Conservation (phyloP, 1,140 invertebrate genomes). For the Papilio xuthus region DNA sequence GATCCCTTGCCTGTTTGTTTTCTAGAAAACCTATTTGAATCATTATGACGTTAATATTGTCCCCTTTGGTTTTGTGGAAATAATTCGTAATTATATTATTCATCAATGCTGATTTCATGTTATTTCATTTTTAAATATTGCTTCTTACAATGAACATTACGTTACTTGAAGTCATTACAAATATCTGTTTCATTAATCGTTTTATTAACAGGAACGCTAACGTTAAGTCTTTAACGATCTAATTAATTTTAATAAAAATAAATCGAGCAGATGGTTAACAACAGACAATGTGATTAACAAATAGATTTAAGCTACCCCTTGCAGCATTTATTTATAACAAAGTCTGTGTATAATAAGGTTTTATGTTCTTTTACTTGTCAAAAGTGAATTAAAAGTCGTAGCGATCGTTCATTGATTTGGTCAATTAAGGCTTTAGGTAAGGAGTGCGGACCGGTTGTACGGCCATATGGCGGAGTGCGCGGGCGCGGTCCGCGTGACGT, state of each 20-base stretch:
- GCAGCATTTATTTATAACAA: background rate
- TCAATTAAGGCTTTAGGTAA: conserved; percentile 40
- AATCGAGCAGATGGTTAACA: background rate
- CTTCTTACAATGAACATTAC: background rate
- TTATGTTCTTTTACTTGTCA: background rate
- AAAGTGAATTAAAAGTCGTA: conserved; percentile 20
- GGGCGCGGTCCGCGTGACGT: conserved; percentile 45
- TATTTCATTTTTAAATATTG: background rate
- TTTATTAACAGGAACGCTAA: background rate
- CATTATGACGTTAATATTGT: background rate
- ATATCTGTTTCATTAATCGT: background rate
- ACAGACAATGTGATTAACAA: background rate
- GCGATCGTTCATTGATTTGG: conserved; percentile 26
- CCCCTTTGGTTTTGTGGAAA: background rate
- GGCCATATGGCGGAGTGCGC: conserved; percentile 42
- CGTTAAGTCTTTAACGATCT: background rate
- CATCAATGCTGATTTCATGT: background rate
- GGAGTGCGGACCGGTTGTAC: conserved; percentile 26
- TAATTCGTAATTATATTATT: background rate
- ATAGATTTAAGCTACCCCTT: background rate
- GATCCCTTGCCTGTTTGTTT: background rate
- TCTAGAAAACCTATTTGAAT: background rate
- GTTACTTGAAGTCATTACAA: background rate
- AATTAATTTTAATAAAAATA: background rate
- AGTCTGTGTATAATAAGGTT: background rate